Conservation (phyloP, 1,140 invertebrate genomes). For the Hyposmocoma kahamanoa region DNA sequence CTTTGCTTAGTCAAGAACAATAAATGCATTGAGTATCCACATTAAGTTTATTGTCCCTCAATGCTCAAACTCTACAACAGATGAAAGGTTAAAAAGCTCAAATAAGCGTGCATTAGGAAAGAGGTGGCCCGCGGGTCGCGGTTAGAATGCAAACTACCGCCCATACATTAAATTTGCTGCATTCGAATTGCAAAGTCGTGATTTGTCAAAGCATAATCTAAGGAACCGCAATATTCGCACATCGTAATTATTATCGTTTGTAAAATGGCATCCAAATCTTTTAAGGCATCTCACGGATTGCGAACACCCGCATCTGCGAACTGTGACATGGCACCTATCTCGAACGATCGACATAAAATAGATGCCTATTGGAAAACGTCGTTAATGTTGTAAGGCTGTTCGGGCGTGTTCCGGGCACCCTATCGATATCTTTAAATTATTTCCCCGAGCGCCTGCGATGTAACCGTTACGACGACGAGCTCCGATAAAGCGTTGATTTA, state of each 20-base stretch:
- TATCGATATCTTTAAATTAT: conserved; percentile 67
- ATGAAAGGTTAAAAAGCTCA: conserved; percentile 73
- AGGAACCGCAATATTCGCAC: conserved; percentile 71
- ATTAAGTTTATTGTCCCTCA: conserved; percentile 64
- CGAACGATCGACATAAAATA: conserved; percentile 3
- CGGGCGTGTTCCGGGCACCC: conserved; percentile 21
- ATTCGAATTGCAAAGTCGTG: conserved; percentile 72
- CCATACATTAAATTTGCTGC: conserved; percentile 72
- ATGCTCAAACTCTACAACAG: conserved; percentile 60
- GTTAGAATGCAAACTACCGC: conserved; percentile 72
- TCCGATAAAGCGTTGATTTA: conserved; percentile 67
- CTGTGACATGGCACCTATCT: too few species aligned
- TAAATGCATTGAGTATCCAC: conserved; percentile 47
- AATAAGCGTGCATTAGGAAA: conserved; percentile 73
- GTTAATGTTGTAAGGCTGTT: conserved; percentile 23
- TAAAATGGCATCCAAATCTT: conserved; percentile 67
- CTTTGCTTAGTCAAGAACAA: conserved; percentile 41
- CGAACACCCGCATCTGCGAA: too few species aligned
- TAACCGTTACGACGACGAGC: conserved; percentile 47
- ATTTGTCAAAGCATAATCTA: conserved; percentile 73
- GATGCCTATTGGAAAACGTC: conserved; percentile 2
- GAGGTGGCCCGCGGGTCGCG: conserved; percentile 67
- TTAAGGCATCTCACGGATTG: conserved; percentile 50
- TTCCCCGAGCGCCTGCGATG: conserved; percentile 42
- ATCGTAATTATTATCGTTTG: conserved; percentile 70